Percentiles rank a stretch among this genome's conserved stretches.
These are phyloP conservation scores for Tichodroma muraria DNA, from an alignment of 2,113 vertebrate species.

Conservation along the genomic window DNA sequence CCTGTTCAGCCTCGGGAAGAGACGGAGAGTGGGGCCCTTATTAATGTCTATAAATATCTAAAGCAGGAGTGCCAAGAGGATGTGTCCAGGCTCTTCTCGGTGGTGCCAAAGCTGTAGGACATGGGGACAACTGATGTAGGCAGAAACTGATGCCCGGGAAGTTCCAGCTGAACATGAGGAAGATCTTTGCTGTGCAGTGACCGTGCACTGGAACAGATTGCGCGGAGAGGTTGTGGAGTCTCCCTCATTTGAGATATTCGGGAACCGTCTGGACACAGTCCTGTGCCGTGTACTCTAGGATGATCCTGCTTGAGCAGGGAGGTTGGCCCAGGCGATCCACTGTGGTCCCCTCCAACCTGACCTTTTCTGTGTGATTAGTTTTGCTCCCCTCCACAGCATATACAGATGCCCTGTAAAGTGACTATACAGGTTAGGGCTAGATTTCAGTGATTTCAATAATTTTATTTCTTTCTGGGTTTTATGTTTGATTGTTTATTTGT, in stretches of 20 bases:
- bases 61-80: neutral
- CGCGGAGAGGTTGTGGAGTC: neutral
- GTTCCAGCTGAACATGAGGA: neutral
- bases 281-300: neutral
- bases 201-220: neutral
- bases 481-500: neutral
- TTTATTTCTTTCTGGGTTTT: neutral
- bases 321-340: neutral
- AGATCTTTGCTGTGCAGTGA: neutral
- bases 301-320: too few species aligned
- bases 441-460: neutral
- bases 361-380: neutral
- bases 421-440: neutral
- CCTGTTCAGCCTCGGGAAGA: neutral
- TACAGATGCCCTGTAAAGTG: neutral
- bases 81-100: neutral
- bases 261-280: accelerated
- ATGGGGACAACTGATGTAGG: neutral
- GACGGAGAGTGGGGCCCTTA: neutral
- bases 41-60: too few species aligned
- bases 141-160: neutral
- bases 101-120: neutral
- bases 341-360: neutral
- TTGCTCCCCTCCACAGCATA: neutral
- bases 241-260: neutral